Conservation (phyloP, 2,888 invertebrate species). For the Neria commutata region DNA sequence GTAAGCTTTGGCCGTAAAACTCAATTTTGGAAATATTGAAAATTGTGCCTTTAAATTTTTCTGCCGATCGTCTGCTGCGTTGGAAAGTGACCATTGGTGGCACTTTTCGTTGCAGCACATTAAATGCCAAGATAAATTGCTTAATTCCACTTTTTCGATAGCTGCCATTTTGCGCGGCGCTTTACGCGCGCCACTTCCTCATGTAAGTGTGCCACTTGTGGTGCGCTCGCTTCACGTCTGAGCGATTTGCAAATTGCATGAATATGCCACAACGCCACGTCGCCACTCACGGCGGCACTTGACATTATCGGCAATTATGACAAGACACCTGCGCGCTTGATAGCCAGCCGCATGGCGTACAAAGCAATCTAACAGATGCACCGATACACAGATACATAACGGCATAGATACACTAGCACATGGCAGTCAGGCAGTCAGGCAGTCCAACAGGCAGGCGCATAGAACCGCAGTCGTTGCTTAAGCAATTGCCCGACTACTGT, state of each 20-base stretch:
- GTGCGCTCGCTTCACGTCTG: not conserved
- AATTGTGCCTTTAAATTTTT: too few species aligned
- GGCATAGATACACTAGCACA: too few species aligned
- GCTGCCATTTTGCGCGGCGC: conserved; percentile 10
- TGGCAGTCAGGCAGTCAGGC: too few species aligned
- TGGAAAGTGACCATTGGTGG: too few species aligned
- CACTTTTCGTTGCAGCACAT: not conserved
- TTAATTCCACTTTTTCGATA: conserved; percentile 17
- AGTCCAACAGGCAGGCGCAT: too few species aligned
- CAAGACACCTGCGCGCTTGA: conserved; percentile 13
- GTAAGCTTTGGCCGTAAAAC: too few species aligned
- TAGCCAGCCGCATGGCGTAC: not conserved
- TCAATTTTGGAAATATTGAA: too few species aligned
- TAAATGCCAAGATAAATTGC: conserved; percentile 2
- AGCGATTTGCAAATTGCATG: not conserved
- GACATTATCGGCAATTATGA: conserved; percentile 22
- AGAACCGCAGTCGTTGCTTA: too few species aligned
- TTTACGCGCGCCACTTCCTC: not conserved
- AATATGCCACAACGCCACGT: not conserved
- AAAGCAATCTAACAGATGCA: conserved; percentile 3
- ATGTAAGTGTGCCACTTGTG: conserved; percentile 18
- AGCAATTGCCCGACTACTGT: too few species aligned
- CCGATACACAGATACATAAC: conserved; percentile 3
- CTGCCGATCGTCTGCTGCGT: too few species aligned
- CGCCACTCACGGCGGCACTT: not conserved